Conservation (phyloP, 2,888 invertebrate species). For the Gonocerus acuteangulatus region DNA sequence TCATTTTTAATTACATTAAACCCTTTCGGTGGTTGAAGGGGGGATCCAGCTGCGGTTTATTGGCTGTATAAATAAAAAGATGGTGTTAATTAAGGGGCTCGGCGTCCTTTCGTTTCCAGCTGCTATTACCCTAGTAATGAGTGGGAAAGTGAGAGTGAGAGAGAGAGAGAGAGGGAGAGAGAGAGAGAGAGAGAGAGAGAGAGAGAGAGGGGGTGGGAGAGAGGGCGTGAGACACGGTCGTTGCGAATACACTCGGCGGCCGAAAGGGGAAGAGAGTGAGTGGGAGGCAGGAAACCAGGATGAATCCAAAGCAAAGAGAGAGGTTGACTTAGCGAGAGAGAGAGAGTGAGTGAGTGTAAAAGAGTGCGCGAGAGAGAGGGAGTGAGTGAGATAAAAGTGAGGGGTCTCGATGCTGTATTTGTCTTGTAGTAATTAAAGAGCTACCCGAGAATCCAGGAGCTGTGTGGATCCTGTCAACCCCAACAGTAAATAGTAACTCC, state of each 20-base stretch:
- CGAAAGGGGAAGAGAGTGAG: no score
- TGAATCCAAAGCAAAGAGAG: no score
- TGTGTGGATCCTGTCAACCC: no score
- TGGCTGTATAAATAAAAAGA: slow-evolving; percentile 19
- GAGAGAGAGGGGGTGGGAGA: no score
- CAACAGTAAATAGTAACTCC: no score
- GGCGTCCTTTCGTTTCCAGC: no score
- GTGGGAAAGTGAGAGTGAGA: slow-evolving; percentile 4
- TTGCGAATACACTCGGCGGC: no score
- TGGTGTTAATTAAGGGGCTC: slow-evolving; percentile 4
- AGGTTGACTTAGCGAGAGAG: background rate
- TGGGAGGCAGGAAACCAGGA: background rate
- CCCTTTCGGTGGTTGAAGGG: background rate
- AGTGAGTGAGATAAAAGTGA: background rate
- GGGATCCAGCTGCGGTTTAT: background rate
- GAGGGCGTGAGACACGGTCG: no score
- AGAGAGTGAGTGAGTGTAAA: background rate
- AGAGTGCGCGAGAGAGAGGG: background rate
- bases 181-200: background rate
- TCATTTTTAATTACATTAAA: slow-evolving; percentile 13
- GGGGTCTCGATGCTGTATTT: no score
- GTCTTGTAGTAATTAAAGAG: no score
- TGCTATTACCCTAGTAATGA: no score
- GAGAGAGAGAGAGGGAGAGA: slow-evolving; percentile 3
- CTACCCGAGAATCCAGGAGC: no score